A percentile compares a stretch with the other conserved stretches of the same genome.
These are phyloP conservation scores for Morinoia aosen DNA, from an alignment of 2,888 invertebrate genomes.

Conservation along the genomic window DNA sequence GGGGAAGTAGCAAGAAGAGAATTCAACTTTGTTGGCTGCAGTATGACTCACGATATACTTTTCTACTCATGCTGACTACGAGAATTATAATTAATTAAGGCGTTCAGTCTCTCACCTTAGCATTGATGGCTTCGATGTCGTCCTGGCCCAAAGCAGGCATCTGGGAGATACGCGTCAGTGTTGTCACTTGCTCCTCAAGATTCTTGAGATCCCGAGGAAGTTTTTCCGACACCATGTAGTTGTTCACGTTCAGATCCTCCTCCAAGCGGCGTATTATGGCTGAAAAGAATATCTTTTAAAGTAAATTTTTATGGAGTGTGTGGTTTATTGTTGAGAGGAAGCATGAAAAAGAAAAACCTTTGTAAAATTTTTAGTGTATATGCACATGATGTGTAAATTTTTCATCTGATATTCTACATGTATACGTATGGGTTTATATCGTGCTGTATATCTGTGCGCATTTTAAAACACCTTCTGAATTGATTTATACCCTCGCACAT, in stretches of 20 bases:
- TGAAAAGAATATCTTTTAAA: conserved; percentile 64
- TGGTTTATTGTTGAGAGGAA: neutral
- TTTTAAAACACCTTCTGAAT: neutral
- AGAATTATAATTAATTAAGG: no score
- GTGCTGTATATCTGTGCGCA: no score
- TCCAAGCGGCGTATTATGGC: conserved; percentile 81
- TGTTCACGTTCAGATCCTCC: conserved; percentile 83
- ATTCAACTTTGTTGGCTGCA: no score
- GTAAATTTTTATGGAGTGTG: neutral
- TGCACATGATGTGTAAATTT: no score
- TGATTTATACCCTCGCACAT: neutral
- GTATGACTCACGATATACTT: no score
- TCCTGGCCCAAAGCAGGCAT: conserved; percentile 79
- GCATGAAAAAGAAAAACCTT: neutral
- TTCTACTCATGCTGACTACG: no score
- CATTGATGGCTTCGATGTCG: conserved; percentile 78
- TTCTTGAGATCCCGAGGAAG: conserved; percentile 81
- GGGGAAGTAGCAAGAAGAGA: no score
- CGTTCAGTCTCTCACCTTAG: conserved; percentile 74
- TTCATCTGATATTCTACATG: no score
- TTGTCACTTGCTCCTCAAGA: conserved; percentile 79
- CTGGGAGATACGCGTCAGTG: conserved; percentile 79
- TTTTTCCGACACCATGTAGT: conserved; percentile 84
- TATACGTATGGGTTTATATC: no score
- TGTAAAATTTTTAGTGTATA: neutral